Conservation (phyloP, 2,888 invertebrate genomes). For the Hyposoter dolosus region DNA sequence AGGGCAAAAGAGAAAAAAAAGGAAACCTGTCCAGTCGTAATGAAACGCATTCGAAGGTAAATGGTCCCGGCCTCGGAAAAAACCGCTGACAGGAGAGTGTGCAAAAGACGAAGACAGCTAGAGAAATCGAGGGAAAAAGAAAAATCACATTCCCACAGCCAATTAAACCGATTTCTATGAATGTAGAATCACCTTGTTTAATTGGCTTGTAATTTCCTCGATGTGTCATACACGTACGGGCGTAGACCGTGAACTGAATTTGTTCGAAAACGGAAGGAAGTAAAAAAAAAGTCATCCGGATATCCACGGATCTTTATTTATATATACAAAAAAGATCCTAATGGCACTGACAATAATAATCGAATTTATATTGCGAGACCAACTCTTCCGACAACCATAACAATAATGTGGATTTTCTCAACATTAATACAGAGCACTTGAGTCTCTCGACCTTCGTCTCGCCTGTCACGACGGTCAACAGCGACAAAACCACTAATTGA, state of each 20-base stretch:
- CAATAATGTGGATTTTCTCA: slow-evolving; percentile 54
- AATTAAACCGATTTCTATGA: slow-evolving; percentile 77
- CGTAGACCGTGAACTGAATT: slow-evolving; percentile 71
- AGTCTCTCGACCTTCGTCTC: slow-evolving; percentile 59
- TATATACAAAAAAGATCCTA: background rate
- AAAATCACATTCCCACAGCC: slow-evolving; percentile 74
- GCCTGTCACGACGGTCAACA: slow-evolving; percentile 24
- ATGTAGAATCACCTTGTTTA: slow-evolving; percentile 76
- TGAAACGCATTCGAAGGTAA: slow-evolving; percentile 60
- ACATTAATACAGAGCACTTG: slow-evolving; percentile 12
- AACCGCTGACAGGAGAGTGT: background rate
- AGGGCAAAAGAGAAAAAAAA: slow-evolving; percentile 54
- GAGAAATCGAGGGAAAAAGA: slow-evolving; percentile 28
- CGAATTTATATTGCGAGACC: slow-evolving; percentile 1
- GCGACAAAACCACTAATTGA: slow-evolving; percentile 67
- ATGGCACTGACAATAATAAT: background rate
- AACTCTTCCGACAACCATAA: slow-evolving; percentile 40
- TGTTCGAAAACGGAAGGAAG: slow-evolving; percentile 61
- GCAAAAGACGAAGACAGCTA: slow-evolving; percentile 1
- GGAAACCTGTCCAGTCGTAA: slow-evolving; percentile 27
- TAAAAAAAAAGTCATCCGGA: slow-evolving; percentile 26
- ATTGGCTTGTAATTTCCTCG: slow-evolving; percentile 68
- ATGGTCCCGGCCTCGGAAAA: slow-evolving; percentile 54
- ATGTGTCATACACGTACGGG: slow-evolving; percentile 67
- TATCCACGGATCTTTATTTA: background rate